Conservation (phyloP, 2,888 invertebrate species). For the Drosophila conformis region DNA sequence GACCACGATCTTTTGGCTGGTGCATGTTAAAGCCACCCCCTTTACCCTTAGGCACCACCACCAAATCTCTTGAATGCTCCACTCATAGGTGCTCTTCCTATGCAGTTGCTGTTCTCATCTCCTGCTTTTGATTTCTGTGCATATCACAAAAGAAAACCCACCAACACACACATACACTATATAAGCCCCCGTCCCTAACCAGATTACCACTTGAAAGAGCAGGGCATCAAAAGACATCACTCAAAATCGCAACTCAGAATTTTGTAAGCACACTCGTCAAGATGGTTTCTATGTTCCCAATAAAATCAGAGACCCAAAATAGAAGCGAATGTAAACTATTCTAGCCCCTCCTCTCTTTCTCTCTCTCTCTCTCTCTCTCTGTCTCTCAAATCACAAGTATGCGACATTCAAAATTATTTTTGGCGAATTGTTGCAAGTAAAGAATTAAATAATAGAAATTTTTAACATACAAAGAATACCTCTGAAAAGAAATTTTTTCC, state of each 20-base stretch:
- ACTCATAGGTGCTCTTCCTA: conserved; percentile 65
- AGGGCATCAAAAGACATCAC: conserved; percentile 35
- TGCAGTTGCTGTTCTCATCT: conserved; percentile 60
- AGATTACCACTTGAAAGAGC: conserved; percentile 19
- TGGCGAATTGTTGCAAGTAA: conserved; percentile 82
- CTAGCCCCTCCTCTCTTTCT: conserved; percentile 27
- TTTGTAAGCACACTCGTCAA: conserved; percentile 39
- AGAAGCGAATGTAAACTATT: conserved; percentile 6
- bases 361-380: conserved; percentile 26
- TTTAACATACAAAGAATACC: conserved; percentile 38
- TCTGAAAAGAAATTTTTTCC: conserved; percentile 38
- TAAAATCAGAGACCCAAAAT: neutral
- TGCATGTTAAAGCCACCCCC: conserved; percentile 53
- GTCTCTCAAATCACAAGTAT: conserved; percentile 19
- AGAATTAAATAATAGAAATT: conserved; percentile 24
- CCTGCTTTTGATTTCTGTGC: conserved; percentile 47
- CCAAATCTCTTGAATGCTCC: conserved; percentile 15
- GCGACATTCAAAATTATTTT: conserved; percentile 80
- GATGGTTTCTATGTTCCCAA: conserved; percentile 31
- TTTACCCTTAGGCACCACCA: conserved; percentile 35
- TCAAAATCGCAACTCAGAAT: conserved; percentile 22
- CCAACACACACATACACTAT: conserved; percentile 9
- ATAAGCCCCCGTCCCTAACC: conserved; percentile 7
- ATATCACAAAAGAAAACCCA: conserved; percentile 19
- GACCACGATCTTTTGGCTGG: conserved; percentile 56